Evolutionary conservation across 2,797 vertebrate genomes (phyloP).

Genomic region (Danio tinwini): DNA sequence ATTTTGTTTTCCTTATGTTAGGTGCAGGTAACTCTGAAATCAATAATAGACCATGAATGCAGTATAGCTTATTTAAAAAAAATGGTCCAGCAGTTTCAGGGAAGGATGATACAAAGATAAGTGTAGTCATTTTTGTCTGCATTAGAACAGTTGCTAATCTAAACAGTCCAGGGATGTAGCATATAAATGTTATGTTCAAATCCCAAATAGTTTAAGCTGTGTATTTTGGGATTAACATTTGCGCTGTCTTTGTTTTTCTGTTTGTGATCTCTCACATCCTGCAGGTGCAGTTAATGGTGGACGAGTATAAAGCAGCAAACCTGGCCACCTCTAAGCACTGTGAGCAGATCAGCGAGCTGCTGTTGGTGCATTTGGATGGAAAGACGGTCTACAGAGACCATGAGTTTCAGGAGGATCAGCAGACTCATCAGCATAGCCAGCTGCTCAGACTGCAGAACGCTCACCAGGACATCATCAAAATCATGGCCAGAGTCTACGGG

Average conservation of each 20-base stretch:
- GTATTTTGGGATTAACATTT: constrained; percentile 20
- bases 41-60: neutral
- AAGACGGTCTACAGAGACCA: constrained; percentile 82
- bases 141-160: neutral
- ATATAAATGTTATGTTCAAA: neutral
- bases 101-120: neutral
- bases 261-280: neutral
- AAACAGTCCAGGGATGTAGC: neutral
- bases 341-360: constrained; percentile 80
- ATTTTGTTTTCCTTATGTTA: too few relatives aligned
- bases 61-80: neutral
- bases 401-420: constrained; percentile 84
- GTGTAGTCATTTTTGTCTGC: neutral
- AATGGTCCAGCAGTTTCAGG: neutral
- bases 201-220: neutral
- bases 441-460: constrained; percentile 73
- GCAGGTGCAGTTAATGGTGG: constrained; percentile 83
- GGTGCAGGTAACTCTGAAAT: neutral
- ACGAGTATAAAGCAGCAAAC: constrained; percentile 82
- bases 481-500: constrained; percentile 78
- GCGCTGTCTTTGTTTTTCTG: constrained; percentile 13
- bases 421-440: constrained; percentile 70
- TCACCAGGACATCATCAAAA: constrained; percentile 76
- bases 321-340: constrained; percentile 77
- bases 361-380: constrained; percentile 81